A percentile compares a stretch with the other conserved stretches of the same genome.
Evolutionary conservation across 2,888 invertebrate genomes (phyloP).

Genomic region (Amphimallon solstitiale): DNA sequence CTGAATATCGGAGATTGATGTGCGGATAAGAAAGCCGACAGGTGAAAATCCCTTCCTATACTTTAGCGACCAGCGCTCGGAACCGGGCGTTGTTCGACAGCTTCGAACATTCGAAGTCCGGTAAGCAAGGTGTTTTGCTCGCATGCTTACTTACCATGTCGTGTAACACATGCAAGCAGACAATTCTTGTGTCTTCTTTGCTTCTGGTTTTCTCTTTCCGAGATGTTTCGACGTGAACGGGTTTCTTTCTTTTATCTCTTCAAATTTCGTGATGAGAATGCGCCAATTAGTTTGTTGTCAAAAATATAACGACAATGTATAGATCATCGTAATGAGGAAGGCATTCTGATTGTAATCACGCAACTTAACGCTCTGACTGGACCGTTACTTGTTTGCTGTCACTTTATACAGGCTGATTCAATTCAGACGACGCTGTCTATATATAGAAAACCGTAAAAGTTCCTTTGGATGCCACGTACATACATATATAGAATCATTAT

Average conservation of each 20-base stretch:
- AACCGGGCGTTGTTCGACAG: background rate
- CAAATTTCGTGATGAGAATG: constrained; percentile 8
- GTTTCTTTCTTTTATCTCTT: background rate
- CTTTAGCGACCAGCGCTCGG: background rate
- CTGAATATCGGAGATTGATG: too few species aligned
- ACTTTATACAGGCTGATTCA: background rate
- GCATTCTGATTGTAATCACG: constrained; percentile 19
- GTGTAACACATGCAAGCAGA: too few species aligned
- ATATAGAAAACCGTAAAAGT: too few species aligned
- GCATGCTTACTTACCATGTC: background rate
- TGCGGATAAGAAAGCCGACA: too few species aligned
- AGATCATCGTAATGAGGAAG: constrained; percentile 29
- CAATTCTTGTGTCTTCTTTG: background rate
- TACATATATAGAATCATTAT: too few species aligned
- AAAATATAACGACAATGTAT: constrained; percentile 14
- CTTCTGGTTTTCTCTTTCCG: background rate
- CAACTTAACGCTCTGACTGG: background rate
- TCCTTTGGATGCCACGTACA: background rate
- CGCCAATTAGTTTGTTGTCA: constrained; percentile 24
- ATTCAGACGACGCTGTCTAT: too few species aligned
- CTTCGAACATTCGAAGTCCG: background rate
- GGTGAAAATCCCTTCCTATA: background rate
- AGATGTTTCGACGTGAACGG: background rate
- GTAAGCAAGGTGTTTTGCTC: background rate
- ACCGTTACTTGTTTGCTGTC: constrained; percentile 9